Percentiles rank a stretch among this genome's conserved stretches.
Conservation (phyloP, 2,888 invertebrate species). For the Ctenicera cuprea region DNA sequence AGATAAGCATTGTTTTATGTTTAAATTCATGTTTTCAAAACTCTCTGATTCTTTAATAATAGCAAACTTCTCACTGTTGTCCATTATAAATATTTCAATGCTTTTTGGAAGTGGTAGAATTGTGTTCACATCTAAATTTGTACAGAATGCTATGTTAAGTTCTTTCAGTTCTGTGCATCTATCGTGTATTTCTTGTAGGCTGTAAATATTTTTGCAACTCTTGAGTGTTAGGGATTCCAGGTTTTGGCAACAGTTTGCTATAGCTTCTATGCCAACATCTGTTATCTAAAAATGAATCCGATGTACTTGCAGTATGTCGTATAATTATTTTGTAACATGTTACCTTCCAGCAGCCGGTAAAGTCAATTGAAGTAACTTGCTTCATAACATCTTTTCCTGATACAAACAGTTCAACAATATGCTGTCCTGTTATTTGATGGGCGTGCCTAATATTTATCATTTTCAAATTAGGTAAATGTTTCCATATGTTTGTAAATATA, state of each 20-base stretch:
- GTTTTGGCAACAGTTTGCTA: slow-evolving; percentile 57
- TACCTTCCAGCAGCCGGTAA: slow-evolving; percentile 60
- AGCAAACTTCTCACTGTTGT: slow-evolving; percentile 52
- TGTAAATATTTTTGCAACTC: slow-evolving; percentile 59
- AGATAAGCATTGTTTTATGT: slow-evolving; percentile 55
- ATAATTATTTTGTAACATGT: no score
- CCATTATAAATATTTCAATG: slow-evolving; percentile 54
- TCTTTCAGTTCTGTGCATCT: slow-evolving; percentile 54
- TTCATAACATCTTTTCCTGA: slow-evolving; percentile 52
- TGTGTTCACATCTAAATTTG: slow-evolving; percentile 45
- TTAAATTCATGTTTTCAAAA: slow-evolving; percentile 3
- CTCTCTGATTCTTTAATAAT: slow-evolving; percentile 19
- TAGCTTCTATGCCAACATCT: slow-evolving; percentile 55
- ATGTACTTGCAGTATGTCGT: no score
- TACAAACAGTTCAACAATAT: slow-evolving; percentile 55
- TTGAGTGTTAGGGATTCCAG: slow-evolving; percentile 58
- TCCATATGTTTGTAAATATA: slow-evolving; percentile 56
- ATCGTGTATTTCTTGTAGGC: slow-evolving; percentile 52
- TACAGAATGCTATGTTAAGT: slow-evolving; percentile 60
- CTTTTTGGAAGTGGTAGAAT: slow-evolving; percentile 48
- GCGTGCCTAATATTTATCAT: slow-evolving; percentile 61
- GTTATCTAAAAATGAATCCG: slow-evolving; percentile 55
- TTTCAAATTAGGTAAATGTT: slow-evolving; percentile 55
- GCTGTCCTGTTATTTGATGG: slow-evolving; percentile 56
- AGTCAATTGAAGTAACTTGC: slow-evolving; percentile 58